phyloP scores from a whole-genome alignment of 1,140 invertebrate genomes.

The Ceratitis capitata region DNA sequence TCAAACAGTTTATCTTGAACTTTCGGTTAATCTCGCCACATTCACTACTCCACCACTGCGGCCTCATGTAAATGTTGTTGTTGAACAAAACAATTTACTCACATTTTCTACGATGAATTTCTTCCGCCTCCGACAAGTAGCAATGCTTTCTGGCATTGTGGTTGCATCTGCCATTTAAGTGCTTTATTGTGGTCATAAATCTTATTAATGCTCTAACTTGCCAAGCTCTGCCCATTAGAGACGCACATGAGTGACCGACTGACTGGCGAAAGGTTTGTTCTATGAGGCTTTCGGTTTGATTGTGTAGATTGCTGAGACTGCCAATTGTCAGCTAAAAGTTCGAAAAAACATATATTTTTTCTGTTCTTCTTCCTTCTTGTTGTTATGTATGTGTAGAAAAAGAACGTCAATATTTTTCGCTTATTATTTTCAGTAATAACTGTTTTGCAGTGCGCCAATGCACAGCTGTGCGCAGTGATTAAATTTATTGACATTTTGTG shows the following conservation, averaged over 20 bases:
- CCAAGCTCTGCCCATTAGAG: slow-evolving; percentile 6
- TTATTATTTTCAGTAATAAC: not conserved
- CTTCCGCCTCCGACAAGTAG: not conserved
- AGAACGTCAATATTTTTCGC: not conserved
- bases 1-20: not conserved
- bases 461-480: not conserved
- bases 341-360: not conserved
- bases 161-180: not conserved
- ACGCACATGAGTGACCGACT: not conserved
- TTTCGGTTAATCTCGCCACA: not conserved
- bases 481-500: slow-evolving; percentile 11
- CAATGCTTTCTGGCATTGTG: not conserved
- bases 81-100: not conserved
- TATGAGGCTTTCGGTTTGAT: not conserved
- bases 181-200: slow-evolving; percentile 22
- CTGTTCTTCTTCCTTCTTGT: not conserved
- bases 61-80: too few species aligned
- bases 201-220: slow-evolving; percentile 16
- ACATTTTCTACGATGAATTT: not conserved
- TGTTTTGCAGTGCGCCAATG: not conserved
- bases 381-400: not conserved
- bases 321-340: not conserved
- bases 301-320: not conserved
- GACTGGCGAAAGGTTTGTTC: not conserved
- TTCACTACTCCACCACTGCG: too few species aligned